Evolutionary conservation across 1,140 invertebrate genomes (phyloP), one percentile per base, ranked within the genome.

Genomic region (Euglossa dilemma): DNA sequence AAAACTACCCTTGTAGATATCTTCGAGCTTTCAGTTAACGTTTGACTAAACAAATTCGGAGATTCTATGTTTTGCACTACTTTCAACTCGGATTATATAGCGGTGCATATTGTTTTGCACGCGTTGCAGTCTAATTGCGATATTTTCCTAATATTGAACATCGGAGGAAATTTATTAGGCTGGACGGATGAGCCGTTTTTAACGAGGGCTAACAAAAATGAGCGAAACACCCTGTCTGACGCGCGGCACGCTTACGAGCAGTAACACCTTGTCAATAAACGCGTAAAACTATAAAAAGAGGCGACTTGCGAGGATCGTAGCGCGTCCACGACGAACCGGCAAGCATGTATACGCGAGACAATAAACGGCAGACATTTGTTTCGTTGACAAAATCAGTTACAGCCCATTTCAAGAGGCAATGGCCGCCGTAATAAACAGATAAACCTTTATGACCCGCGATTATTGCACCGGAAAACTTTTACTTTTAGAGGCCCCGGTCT

Each of bases 371-470:
- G 16, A 69, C 28, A 12, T 83, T 83, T 52, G 25, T 84, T 83
- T 77, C 86, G 87, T 90, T 93, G 88, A 89, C 85, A 87, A 91
- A 92, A 92, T 90, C 87, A 89, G 86, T 91, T 83, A 87, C 76
- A 73, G 85, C 66, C 77, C 66, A 69, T 87, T 90, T 89, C 66
- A 83, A 83, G 81, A 84, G 81, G 78, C 90, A 90, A 90, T 90
- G 86, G 76, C 81, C 14, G 75, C 75, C 61, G 87, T 78, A 92
- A 93, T 93, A 94, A 93, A 93, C 71, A 82, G 85, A 92, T 92
- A 91, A 90, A 92, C 72, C 87, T 93, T 91, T 93, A 92, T 75
- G 90, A 81, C 84, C 78, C 66, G 73, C 84, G 90, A 92, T 92
- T 92, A 91, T 90, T 89, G 85, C 83, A 86, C 77, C 85, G 85